Evolutionary conservation across 2,113 vertebrate genomes (phyloP), one percentile per base, ranked within the genome.

Genomic region (Scortum barcoo): DNA sequence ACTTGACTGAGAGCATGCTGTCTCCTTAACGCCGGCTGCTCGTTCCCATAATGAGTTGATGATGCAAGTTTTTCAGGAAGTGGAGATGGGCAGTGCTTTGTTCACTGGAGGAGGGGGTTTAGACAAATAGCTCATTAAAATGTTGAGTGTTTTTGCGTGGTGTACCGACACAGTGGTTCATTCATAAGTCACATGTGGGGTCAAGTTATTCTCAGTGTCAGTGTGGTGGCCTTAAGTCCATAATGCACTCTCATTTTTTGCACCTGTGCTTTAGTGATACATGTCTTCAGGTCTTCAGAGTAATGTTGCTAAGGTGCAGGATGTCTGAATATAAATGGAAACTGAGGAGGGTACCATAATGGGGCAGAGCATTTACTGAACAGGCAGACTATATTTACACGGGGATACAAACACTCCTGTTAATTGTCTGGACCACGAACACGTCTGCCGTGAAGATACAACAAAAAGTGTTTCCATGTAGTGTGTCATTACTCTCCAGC

Each of bases 11-110:
- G 63, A 61, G 63, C 65, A 42, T 36, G 65, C 66, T 57, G 60
- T 68, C 50, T 70, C 69, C 38, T 72, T 48, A 53, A 13, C 28
- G 9, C 19, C 11, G 40, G 24, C 63, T 70, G 20, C 20, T 7
- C 48, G 36, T 24, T 46, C 46, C 51, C 26, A 14, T 38, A 7
- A 40, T 26, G 19, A 33, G 30, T 28, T 51, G 26, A 72, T 78
- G 63, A 74, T 63, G 62, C 38, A 70, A 42, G 54, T 58, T 69
- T 85, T 72, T 40, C 30, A 58, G 80, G 60, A 74, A 78, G 74
- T 38, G 36, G 0, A 60, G 0, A 13, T 30, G 36, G 65, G 74
- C 30, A 63, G 4, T 17, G 8, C 16, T 81, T 74, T 54, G 54
- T 7, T 53, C 33, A 11, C 28, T 36, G 69, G 78, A 65, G 46